Evolutionary conservation across 1,140 invertebrate species (phyloP).

Genomic region (Pachypsylla venusta): DNA sequence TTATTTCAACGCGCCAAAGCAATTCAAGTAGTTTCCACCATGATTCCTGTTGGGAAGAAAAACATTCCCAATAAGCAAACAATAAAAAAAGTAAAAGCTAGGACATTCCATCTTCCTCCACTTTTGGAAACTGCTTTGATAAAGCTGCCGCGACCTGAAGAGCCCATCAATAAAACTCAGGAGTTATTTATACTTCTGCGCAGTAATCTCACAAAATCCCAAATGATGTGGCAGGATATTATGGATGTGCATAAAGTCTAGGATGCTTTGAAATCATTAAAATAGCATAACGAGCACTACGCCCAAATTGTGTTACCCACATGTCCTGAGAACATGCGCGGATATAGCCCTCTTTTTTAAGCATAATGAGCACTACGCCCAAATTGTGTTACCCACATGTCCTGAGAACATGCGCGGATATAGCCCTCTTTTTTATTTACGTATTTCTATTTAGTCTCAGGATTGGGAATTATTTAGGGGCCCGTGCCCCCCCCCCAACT

Average conservation of each 20-base stretch:
- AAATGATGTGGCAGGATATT: constrained; percentile 20
- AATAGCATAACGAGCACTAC: constrained; percentile 22
- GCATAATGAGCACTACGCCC: too few species aligned
- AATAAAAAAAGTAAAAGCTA: constrained; percentile 25
- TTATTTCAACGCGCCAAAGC: constrained; percentile 28
- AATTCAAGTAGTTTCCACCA: constrained; percentile 26
- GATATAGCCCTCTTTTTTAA: too few species aligned
- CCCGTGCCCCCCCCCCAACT: too few species aligned
- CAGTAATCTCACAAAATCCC: constrained; percentile 18
- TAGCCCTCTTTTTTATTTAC: too few species aligned
- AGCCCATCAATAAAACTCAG: constrained; percentile 12
- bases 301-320: constrained; percentile 19
- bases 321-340: too few species aligned
- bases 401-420: too few species aligned
- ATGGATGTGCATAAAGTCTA: constrained; percentile 20
- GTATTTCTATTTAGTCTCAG: too few species aligned
- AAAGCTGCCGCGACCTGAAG: constrained; percentile 21
- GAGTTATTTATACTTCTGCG: constrained; percentile 25
- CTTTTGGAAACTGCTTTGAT: constrained; percentile 24
- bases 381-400: too few species aligned
- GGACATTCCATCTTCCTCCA: constrained; percentile 28
- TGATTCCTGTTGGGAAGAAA: too few species aligned
- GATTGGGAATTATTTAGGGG: too few species aligned
- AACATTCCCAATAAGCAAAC: constrained; percentile 22
- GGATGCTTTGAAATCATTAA: constrained; percentile 16